Conservation (phyloP, 30 jellyfish, hydroid and myxozoan genomes). For the Phacellophora camtschatica region DNA sequence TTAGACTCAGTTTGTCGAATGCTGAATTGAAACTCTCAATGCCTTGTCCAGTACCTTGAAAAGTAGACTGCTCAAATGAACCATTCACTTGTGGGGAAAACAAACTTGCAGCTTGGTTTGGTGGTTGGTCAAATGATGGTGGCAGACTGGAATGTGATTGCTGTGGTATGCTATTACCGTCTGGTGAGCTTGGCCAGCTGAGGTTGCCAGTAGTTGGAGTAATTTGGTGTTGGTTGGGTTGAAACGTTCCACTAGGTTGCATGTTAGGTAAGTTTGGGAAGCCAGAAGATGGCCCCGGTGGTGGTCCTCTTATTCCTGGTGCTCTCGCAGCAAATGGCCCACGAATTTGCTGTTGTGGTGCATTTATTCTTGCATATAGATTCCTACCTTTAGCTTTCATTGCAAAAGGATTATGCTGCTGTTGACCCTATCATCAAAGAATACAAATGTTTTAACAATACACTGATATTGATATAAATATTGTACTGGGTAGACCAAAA, state of each 20-base stretch:
- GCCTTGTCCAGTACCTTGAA: too few species aligned
- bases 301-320: neutral
- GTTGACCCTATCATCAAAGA: too few species aligned
- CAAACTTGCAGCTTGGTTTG: neutral
- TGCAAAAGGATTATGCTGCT: conserved; percentile 17
- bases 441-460: too few species aligned
- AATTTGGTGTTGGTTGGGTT: neutral
- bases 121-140: neutral
- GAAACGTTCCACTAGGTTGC: neutral
- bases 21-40: neutral
- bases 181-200: conserved; percentile 45
- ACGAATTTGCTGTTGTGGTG: neutral
- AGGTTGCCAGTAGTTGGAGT: conserved; percentile 9
- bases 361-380: conserved; percentile 22
- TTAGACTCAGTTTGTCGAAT: neutral
- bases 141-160: neutral
- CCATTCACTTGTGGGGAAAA: neutral
- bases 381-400: conserved; percentile 19
- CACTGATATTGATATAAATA: too few species aligned
- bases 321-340: neutral
- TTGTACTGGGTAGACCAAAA: too few species aligned
- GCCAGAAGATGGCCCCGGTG: neutral
- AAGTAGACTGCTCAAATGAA: neutral
- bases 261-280: neutral
- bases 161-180: neutral